Conservation (phyloP, 2,113 vertebrate genomes). For the Platanista minor region DNA sequence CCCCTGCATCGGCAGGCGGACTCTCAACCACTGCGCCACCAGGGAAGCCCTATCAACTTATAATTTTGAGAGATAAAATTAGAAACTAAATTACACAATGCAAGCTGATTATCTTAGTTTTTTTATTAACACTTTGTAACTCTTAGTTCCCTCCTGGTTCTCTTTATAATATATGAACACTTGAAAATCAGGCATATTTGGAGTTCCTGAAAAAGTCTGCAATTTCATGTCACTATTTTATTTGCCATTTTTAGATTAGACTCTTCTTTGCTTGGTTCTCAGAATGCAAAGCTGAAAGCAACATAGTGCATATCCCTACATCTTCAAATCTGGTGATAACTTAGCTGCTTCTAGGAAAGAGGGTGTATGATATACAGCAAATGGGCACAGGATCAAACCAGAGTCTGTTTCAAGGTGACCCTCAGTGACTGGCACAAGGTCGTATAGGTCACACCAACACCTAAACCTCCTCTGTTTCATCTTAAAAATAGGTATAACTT, state of each 20-base stretch:
- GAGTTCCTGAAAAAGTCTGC: neutral
- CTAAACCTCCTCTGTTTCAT: neutral
- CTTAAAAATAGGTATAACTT: neutral
- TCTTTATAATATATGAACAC: neutral
- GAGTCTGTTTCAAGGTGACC: neutral
- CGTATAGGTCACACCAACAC: neutral
- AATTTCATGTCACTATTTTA: neutral
- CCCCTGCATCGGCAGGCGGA: too few species aligned
- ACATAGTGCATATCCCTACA: accelerated
- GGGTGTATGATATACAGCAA: neutral
- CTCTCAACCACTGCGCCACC: too few species aligned
- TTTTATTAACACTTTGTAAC: conserved; percentile 64
- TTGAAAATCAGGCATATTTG: neutral
- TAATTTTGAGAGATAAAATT: conserved; percentile 67
- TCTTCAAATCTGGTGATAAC: neutral
- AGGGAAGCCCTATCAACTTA: conserved; percentile 56
- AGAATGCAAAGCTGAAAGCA: neutral
- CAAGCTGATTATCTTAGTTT: neutral
- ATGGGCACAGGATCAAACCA: neutral
- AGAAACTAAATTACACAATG: conserved; percentile 56
- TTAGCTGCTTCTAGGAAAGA: neutral
- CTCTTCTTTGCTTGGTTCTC: neutral
- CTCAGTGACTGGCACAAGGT: neutral
- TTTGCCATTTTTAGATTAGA: neutral
- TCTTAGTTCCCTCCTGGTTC: neutral